Evolutionary conservation across 2,888 invertebrate species (phyloP).

Genomic region (Chymomyza fuscimana): DNA sequence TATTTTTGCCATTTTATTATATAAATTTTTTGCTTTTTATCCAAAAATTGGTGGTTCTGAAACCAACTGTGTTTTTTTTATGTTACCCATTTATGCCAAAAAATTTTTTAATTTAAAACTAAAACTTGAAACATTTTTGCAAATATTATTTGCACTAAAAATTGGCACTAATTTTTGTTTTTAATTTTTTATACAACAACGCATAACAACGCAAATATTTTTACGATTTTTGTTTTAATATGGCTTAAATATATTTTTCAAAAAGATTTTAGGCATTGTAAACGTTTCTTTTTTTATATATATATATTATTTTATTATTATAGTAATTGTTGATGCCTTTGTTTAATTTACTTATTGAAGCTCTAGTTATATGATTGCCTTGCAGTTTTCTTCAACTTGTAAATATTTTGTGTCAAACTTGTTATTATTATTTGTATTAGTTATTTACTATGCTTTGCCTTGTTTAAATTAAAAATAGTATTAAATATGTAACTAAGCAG

Average conservation of each 20-base stretch:
- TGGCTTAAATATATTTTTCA: constrained; percentile 66
- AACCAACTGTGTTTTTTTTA: constrained; percentile 59
- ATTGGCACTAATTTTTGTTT: constrained; percentile 67
- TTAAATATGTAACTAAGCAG: constrained; percentile 6
- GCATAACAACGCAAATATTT: constrained; percentile 60
- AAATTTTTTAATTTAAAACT: constrained; percentile 20
- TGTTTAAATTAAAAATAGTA: constrained; percentile 11
- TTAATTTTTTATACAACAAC: constrained; percentile 43
- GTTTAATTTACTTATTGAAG: constrained; percentile 70
- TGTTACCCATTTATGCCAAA: constrained; percentile 6
- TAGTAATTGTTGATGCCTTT: constrained; percentile 53
- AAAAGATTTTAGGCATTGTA: constrained; percentile 58
- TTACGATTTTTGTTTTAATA: constrained; percentile 31
- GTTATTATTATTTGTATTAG: neutral
- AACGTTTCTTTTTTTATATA: constrained; percentile 26
- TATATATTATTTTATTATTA: constrained; percentile 77
- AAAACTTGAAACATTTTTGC: constrained; percentile 46
- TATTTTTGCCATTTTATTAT: constrained; percentile 21
- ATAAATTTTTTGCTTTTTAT: constrained; percentile 29
- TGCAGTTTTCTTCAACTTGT: constrained; percentile 78
- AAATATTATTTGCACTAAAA: constrained; percentile 75
- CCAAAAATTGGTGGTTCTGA: constrained; percentile 72
- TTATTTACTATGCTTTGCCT: constrained; percentile 10
- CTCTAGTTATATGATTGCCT: constrained; percentile 80
- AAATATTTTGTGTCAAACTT: constrained; percentile 45